A percentile compares a stretch with the other conserved stretches of the same genome.
These are phyloP conservation scores for Lordiphosa stackelbergi DNA, from an alignment of 1,140 invertebrate genomes.

Conservation along the genomic window DNA sequence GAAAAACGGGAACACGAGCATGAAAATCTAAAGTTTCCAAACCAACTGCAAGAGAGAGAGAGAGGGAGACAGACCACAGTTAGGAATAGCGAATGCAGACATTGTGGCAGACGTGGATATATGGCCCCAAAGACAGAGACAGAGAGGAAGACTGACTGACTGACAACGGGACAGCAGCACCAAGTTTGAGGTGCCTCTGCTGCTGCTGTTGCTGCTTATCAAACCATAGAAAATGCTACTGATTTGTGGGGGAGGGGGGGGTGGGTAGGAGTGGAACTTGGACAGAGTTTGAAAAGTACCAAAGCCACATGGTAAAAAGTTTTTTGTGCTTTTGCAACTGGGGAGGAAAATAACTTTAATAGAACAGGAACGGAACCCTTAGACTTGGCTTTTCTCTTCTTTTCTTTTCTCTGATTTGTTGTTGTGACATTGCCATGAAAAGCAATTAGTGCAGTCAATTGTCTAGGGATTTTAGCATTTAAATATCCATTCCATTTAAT, in stretches of 20 bases:
- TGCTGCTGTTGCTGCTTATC: constrained; percentile 25
- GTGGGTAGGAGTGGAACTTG: not conserved
- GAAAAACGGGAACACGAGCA: constrained; percentile 54
- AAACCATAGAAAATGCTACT: constrained; percentile 48
- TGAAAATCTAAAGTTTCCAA: constrained; percentile 61
- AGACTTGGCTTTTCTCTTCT: constrained; percentile 17
- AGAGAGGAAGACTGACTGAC: constrained; percentile 25
- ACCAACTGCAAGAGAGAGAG: constrained; percentile 1
- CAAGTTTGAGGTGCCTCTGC: constrained; percentile 5
- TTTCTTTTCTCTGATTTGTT: constrained; percentile 4
- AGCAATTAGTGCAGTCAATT: constrained; percentile 39
- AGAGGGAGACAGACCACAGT: constrained; percentile 4
- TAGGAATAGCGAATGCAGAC: constrained; percentile 40
- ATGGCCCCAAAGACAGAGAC: constrained; percentile 35
- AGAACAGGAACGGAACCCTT: constrained; percentile 30
- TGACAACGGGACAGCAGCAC: constrained; percentile 6
- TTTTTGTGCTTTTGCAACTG: constrained; percentile 23
- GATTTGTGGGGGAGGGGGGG: constrained; percentile 8
- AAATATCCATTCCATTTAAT: too few species aligned
- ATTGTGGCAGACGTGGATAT: constrained; percentile 68
- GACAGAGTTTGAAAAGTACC: constrained; percentile 34
- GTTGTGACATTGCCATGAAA: constrained; percentile 38
- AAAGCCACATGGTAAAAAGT: constrained; percentile 40
- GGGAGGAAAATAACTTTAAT: constrained; percentile 27
- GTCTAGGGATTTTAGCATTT: constrained; percentile 10